Evolutionary conservation across 2,888 invertebrate species (phyloP), one percentile per base, ranked within the genome.

Genomic region (Mesorhabditis spiculigera): DNA sequence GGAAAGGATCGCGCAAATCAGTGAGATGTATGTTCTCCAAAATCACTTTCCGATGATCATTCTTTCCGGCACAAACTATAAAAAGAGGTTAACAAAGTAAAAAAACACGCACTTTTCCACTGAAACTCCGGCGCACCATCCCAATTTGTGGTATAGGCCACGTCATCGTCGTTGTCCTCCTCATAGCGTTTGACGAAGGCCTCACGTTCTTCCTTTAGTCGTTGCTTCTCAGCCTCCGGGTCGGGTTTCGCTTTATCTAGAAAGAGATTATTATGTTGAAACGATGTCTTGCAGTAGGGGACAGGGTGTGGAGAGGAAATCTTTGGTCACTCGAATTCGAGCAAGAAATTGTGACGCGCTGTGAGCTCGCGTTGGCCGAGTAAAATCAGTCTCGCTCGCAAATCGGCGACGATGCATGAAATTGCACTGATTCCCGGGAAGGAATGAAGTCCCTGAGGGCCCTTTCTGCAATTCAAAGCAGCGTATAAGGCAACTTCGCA

Each of bases 81-180:
- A 67, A 63, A 10, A 69, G 13, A 8, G 43, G 41, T 41, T 42
- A 43, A 63, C 5, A 45, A 50, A 28, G 43, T 58, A 41, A 16
- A 13, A 63, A 50, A 68, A 58, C 41, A 68, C 75, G 68, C 62
- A 78, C 78, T 67, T 73, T 76, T 77, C 79, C 79, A 79, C 66
- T 77, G 77, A 64, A 79, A 79, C 45, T 79, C 77, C 5, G 79
- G 79, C 6, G 79, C 79, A 41, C 79, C 79, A 44, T 79, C 79
- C 79, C 79, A 79, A 42, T 65, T 43, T 67, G 74, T 69, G 58
- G 73, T 73, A 68, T 74, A 79, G 13, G 76, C 74, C 0, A 73
- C 73, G 16, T 77, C 75, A 50, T 70, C 72, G 43, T 75, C 75
- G 13, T 63, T 63, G 63, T 77, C 75, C 65, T 77, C 75, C 45